Conservation (phyloP, 1,140 invertebrate genomes). For the Centruroides vittatus region DNA sequence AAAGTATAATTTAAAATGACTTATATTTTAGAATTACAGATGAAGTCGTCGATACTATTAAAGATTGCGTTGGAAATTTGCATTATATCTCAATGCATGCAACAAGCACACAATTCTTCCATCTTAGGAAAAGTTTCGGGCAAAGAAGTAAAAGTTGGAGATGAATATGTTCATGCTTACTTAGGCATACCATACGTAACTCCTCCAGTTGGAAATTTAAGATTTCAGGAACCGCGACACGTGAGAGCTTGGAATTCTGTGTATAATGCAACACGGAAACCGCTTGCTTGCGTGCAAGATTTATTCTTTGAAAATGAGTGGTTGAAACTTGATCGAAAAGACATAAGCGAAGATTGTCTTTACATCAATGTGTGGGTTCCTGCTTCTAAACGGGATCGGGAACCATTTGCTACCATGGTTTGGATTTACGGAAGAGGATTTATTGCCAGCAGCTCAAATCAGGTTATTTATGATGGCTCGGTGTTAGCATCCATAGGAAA, state of each 20-base stretch:
- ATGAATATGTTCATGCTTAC: no score
- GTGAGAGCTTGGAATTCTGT: not conserved
- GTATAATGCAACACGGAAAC: not conserved
- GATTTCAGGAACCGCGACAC: no score
- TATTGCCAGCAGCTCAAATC: not conserved
- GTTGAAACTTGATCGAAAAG: conserved; percentile 6
- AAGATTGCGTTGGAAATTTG: no score
- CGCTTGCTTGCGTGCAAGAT: conserved; percentile 18
- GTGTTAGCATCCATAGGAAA: conserved; percentile 24
- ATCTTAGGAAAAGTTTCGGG: no score
- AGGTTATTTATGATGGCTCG: conserved; percentile 37
- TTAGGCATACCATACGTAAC: no score
- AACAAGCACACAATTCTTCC: no score
- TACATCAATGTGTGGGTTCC: conserved; percentile 31
- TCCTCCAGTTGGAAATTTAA: no score
- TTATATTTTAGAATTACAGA: no score
- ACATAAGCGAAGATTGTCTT: conserved; percentile 27
- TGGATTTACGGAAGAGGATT: conserved; percentile 23
- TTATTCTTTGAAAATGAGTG: not conserved
- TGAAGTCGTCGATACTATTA: no score
- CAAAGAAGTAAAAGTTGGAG: no score
- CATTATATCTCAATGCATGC: no score
- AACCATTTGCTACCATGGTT: conserved; percentile 18
- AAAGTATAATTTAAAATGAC: no score
- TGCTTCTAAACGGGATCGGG: not conserved